Evolutionary conservation across 2,888 invertebrate species (phyloP).

Genomic region (Epistrophe grossulariae): DNA sequence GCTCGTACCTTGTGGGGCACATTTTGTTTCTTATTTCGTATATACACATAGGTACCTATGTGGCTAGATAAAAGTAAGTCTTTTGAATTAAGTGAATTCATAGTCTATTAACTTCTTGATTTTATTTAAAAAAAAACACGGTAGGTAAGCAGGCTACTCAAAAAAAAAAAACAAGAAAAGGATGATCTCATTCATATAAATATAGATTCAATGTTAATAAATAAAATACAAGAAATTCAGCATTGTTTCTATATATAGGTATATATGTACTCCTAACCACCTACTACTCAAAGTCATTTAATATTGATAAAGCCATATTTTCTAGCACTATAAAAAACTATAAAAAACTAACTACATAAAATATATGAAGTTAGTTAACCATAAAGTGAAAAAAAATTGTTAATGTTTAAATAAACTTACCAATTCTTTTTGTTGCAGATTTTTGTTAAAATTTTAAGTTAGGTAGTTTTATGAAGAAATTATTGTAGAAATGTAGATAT

Average conservation of each 20-base stretch:
- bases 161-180: slow-evolving; percentile 1
- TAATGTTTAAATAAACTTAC: slow-evolving; percentile 10
- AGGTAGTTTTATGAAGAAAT: neutral
- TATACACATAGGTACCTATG: too few relatives aligned
- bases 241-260: neutral
- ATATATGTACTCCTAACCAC: neutral
- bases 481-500: slow-evolving; percentile 25
- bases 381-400: slow-evolving; percentile 11
- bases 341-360: slow-evolving; percentile 1
- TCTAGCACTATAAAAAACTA: neutral
- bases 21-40: too few relatives aligned
- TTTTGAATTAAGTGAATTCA: too few relatives aligned
- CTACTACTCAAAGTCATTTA: neutral
- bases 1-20: too few relatives aligned
- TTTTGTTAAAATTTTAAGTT: neutral
- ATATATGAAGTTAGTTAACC: neutral
- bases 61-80: too few relatives aligned
- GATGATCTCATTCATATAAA: slow-evolving; percentile 25
- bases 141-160: neutral
- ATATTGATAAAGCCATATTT: slow-evolving; percentile 19
- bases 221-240: slow-evolving; percentile 1
- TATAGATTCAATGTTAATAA: slow-evolving; percentile 15
- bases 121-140: too few relatives aligned
- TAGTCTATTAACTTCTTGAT: too few relatives aligned
- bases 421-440: slow-evolving; percentile 18